These are phyloP conservation scores for Aricia agestis DNA, from an alignment of 1,140 invertebrate species.

Conservation along the genomic window DNA sequence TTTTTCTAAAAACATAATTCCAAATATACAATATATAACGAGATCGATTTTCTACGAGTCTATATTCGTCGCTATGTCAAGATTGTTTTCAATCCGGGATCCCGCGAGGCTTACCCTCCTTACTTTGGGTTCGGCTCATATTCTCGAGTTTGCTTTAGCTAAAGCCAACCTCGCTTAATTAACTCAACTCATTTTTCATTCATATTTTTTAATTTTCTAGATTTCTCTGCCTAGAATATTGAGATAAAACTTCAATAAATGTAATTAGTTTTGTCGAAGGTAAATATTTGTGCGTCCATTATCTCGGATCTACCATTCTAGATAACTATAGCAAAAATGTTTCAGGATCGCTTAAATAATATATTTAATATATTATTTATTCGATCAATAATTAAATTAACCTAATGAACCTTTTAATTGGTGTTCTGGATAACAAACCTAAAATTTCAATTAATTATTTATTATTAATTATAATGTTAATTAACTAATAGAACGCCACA, in stretches of 20 bases:
- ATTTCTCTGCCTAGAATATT: too few species aligned
- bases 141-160: not conserved
- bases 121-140: not conserved
- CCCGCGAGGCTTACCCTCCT: not conserved
- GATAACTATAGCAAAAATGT: too few species aligned
- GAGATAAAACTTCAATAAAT: not conserved
- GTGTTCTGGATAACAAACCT: not conserved
- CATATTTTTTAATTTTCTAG: too few species aligned
- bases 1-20: not conserved
- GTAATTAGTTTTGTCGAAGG: too few species aligned
- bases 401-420: not conserved
- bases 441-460: not conserved
- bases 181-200: not conserved
- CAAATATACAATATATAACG: not conserved
- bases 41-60: not conserved
- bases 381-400: not conserved
- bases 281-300: too few species aligned
- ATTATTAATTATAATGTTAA: not conserved
- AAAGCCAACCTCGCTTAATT: not conserved
- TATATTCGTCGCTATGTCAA: not conserved
- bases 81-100: not conserved
- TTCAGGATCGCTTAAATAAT: too few species aligned
- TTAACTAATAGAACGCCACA: not conserved
- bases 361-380: too few species aligned
- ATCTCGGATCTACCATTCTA: too few species aligned